A percentile compares a stretch with the other conserved stretches of the same genome.
These are phyloP conservation scores for Mandrillus leucophaeus DNA, from an alignment of 2,113 vertebrate species.

Conservation along the genomic window DNA sequence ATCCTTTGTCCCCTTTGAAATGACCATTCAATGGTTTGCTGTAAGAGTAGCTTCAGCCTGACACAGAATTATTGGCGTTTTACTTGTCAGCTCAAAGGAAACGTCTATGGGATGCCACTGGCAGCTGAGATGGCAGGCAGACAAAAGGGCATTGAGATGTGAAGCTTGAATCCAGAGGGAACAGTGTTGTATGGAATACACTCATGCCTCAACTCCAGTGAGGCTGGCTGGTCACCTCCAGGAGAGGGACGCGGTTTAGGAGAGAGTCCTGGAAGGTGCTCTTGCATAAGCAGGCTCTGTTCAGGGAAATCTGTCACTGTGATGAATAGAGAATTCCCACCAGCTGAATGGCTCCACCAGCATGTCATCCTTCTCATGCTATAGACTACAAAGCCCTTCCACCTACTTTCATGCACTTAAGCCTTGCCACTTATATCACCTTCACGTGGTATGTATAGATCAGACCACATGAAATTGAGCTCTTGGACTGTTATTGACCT, in stretches of 20 bases:
- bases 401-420: neutral
- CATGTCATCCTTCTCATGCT: neutral
- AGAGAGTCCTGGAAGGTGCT: neutral
- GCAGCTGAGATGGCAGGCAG: neutral
- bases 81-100: slow-evolving; percentile 59
- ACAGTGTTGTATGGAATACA: neutral
- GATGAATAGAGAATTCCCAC: neutral
- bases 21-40: slow-evolving; percentile 48
- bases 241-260: neutral
- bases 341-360: neutral
- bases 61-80: slow-evolving; percentile 50
- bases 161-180: neutral
- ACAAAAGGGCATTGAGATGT: neutral
- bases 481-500: neutral
- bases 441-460: neutral
- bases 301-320: neutral
- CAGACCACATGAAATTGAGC: neutral
- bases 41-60: neutral
- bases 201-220: neutral
- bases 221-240: neutral
- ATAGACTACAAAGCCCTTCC: neutral
- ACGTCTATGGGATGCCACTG: neutral
- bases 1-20: slow-evolving; percentile 64
- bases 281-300: neutral
- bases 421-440: neutral